Evolutionary conservation across 64 coral and sea anemone genomes (phyloP).

Genomic region (Stichodactyla mertensii): DNA sequence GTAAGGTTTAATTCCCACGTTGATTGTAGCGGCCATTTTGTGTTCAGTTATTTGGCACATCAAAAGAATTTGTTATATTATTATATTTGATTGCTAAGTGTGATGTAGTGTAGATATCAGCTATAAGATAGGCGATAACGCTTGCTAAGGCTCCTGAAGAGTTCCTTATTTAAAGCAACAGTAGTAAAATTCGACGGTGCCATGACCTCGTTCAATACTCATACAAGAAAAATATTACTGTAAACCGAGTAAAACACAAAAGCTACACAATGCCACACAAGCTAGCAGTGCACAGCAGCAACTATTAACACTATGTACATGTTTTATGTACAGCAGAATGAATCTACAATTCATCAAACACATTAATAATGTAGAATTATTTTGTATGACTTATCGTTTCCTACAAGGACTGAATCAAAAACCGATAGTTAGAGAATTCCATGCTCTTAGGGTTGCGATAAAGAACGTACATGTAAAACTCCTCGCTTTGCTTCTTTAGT

Average conservation of each 20-base stretch:
- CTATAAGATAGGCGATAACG: slow-evolving; percentile 11
- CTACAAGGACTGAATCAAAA: background rate
- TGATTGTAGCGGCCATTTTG: slow-evolving; percentile 19
- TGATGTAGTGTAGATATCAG: slow-evolving; percentile 15
- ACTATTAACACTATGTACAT: background rate
- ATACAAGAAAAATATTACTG: background rate
- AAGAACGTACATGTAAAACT: background rate
- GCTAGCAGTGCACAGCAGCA: background rate
- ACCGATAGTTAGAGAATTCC: background rate
- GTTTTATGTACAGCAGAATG: slow-evolving; percentile 4
- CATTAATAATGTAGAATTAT: background rate
- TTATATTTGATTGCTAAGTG: slow-evolving; percentile 10
- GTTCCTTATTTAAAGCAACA: background rate
- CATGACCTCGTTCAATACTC: background rate
- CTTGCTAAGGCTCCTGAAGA: background rate
- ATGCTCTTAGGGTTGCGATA: background rate
- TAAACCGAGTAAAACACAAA: background rate
- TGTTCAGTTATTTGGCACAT: slow-evolving; percentile 12
- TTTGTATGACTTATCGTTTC: background rate
- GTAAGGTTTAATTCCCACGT: slow-evolving; percentile 29
- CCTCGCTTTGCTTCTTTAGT: background rate
- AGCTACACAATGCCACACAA: background rate
- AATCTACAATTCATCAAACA: background rate
- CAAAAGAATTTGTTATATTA: slow-evolving; percentile 20
- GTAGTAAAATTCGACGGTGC: background rate